phyloP scores from a whole-genome alignment of 2,888 invertebrate genomes.

The Drosophila colorata region DNA sequence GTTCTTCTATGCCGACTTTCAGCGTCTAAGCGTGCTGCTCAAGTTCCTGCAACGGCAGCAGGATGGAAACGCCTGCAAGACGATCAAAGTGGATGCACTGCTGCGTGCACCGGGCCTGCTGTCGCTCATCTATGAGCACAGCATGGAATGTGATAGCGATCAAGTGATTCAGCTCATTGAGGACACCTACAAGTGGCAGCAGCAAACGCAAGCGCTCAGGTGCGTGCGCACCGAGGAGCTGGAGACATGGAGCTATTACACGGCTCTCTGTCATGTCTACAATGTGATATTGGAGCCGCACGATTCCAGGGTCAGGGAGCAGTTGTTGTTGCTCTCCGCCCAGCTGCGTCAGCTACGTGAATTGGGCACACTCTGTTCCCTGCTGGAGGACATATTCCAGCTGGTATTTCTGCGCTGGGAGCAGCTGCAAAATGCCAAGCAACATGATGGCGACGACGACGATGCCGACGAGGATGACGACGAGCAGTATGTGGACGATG shows the following conservation, averaged over 20 bases:
- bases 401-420: conserved; percentile 84
- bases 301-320: conserved; percentile 49
- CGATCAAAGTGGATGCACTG: conserved; percentile 68
- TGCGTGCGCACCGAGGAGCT: conserved; percentile 73
- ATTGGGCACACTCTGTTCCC: conserved; percentile 73
- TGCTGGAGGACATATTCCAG: conserved; percentile 82
- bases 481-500: conserved; percentile 67
- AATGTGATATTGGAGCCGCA: conserved; percentile 74
- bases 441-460: conserved; percentile 36
- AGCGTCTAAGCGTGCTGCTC: conserved; percentile 69
- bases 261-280: conserved; percentile 74
- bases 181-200: conserved; percentile 74
- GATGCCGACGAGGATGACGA: conserved; percentile 49
- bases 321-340: conserved; percentile 69
- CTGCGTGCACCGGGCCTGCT: conserved; percentile 68
- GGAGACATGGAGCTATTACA: conserved; percentile 80
- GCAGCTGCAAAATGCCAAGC: conserved; percentile 62
- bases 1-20: conserved; percentile 82
- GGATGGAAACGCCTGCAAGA: conserved; percentile 45
- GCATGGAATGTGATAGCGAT: conserved; percentile 69
- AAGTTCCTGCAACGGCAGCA: conserved; percentile 70
- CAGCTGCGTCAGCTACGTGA: conserved; percentile 81
- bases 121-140: conserved; percentile 68
- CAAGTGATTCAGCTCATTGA: conserved; percentile 75
- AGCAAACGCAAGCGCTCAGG: conserved; percentile 62